Percentiles rank a stretch among this genome's conserved stretches.
phyloP scores from a whole-genome alignment of 2,888 invertebrate genomes.

The Apamea monoglypha region DNA sequence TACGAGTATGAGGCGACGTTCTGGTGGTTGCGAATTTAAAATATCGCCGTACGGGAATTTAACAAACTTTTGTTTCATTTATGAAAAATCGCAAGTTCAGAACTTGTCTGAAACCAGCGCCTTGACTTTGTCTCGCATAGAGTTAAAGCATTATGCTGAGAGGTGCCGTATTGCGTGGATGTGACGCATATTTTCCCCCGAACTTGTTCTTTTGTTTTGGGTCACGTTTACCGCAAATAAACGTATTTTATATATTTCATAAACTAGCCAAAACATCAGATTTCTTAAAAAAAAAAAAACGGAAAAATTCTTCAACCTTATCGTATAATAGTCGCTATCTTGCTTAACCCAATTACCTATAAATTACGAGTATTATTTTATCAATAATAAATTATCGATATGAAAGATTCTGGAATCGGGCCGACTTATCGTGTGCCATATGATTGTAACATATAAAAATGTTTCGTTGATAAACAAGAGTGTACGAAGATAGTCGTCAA shows the following conservation, averaged over 20 bases:
- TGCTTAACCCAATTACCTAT: slow-evolving; percentile 83
- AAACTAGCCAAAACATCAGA: not conserved
- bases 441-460: slow-evolving; percentile 60
- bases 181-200: not conserved
- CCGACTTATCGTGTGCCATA: slow-evolving; percentile 68
- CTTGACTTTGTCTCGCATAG: not conserved
- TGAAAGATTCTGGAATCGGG: slow-evolving; percentile 72
- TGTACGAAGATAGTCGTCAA: slow-evolving; percentile 58
- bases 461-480: slow-evolving; percentile 49
- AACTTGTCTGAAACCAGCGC: not conserved
- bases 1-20: not conserved
- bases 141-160: not conserved
- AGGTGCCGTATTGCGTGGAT: not conserved
- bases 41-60: not conserved
- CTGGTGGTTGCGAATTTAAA: not conserved
- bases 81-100: not conserved
- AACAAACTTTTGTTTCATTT: not conserved
- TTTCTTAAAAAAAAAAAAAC: slow-evolving; percentile 2
- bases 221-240: not conserved
- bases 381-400: slow-evolving; percentile 72
- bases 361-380: slow-evolving; percentile 78
- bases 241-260: not conserved
- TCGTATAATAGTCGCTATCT: slow-evolving; percentile 65
- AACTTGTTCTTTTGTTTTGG: not conserved
- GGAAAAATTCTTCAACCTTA: slow-evolving; percentile 32